Percentiles rank a stretch among this genome's conserved stretches.
Conservation (phyloP, 2,888 invertebrate genomes). For the Andrena flavipes region DNA sequence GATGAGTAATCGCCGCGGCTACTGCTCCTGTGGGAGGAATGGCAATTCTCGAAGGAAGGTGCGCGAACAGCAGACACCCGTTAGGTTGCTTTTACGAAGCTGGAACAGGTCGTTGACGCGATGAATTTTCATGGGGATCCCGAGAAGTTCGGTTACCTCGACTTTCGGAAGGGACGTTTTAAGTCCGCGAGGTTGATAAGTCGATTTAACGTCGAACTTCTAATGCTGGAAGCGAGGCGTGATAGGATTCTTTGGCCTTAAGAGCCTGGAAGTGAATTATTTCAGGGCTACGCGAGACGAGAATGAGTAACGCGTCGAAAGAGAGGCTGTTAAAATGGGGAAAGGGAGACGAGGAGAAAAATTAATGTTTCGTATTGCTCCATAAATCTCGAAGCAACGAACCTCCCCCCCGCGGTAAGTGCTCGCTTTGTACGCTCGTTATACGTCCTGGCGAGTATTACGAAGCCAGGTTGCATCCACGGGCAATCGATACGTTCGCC, state of each 20-base stretch:
- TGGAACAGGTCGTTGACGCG: slow-evolving; percentile 5
- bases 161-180: background rate
- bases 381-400: slow-evolving; percentile 48
- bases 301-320: slow-evolving; percentile 12
- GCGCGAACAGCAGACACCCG: slow-evolving; percentile 32
- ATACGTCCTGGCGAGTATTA: slow-evolving; percentile 28
- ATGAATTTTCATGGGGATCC: slow-evolving; percentile 58
- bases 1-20: slow-evolving; percentile 69
- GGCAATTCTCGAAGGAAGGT: slow-evolving; percentile 48
- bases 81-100: slow-evolving; percentile 36
- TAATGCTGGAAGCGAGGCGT: background rate
- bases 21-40: slow-evolving; percentile 63
- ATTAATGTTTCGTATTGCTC: slow-evolving; percentile 50
- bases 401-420: slow-evolving; percentile 21
- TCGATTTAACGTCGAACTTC: slow-evolving; percentile 41
- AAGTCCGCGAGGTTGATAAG: slow-evolving; percentile 17
- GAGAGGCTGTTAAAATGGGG: slow-evolving; percentile 32
- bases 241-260: background rate
- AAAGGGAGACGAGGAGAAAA: slow-evolving; percentile 28
- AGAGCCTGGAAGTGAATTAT: slow-evolving; percentile 18
- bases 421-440: slow-evolving; percentile 34
- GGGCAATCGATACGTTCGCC: slow-evolving; percentile 46
- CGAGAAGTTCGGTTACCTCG: slow-evolving; percentile 17
- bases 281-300: background rate
- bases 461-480: slow-evolving; percentile 9